phyloP scores from a whole-genome alignment of 2,113 vertebrate species.

The Arenaria interpres region DNA sequence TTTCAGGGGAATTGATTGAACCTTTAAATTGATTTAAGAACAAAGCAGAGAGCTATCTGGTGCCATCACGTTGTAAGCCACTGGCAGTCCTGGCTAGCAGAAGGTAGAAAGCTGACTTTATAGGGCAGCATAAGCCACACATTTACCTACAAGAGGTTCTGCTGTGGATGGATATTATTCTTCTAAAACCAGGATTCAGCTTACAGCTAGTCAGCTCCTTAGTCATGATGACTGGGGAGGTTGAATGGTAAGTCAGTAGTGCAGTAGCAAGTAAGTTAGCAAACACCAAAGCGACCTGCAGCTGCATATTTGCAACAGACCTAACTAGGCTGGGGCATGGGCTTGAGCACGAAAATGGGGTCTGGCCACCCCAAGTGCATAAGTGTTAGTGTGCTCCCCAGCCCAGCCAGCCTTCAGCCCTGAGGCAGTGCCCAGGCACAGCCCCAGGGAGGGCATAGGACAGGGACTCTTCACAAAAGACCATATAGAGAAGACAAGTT shows the following conservation, averaged over 20 bases:
- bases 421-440: background rate
- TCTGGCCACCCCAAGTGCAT: background rate
- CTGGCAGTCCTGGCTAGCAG: background rate
- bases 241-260: background rate
- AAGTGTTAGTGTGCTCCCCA: background rate
- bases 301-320: background rate
- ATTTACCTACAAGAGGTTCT: background rate
- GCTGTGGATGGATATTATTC: background rate
- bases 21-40: background rate
- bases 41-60: background rate
- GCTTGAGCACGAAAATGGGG: background rate
- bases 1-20: background rate
- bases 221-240: background rate
- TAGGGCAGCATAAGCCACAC: background rate
- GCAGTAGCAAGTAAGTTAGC: background rate
- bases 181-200: background rate
- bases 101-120: background rate
- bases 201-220: background rate
- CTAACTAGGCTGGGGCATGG: background rate
- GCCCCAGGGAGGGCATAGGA: fast-evolving
- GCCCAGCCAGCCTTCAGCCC: background rate
- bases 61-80: background rate
- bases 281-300: background rate
- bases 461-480: background rate
- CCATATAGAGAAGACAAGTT: fast-evolving